phyloP scores from a whole-genome alignment of 2,113 vertebrate species.

The Hydropotes inermis region DNA sequence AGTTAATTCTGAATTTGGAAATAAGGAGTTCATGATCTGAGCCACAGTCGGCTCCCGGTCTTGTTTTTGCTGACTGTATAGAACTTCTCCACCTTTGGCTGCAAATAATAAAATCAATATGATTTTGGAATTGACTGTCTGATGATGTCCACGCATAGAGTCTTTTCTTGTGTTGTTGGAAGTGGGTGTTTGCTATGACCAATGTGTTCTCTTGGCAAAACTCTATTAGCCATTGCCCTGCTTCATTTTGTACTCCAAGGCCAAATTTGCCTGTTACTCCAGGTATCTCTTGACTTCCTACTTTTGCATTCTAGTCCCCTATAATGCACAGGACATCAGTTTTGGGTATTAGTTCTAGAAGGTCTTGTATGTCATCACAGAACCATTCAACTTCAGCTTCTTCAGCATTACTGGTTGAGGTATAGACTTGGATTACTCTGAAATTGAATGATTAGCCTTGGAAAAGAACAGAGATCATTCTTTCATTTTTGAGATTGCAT shows the following conservation, averaged over 20 bases:
- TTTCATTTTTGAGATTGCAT: not conserved
- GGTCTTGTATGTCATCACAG: not conserved
- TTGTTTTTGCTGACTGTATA: not conserved
- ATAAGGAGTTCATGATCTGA: not conserved
- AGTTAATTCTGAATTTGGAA: not conserved
- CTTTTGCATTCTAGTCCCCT: not conserved
- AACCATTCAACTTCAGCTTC: not conserved
- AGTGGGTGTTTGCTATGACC: not conserved
- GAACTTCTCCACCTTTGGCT: not conserved
- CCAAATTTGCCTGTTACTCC: not conserved
- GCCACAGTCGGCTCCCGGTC: not conserved
- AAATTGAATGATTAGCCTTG: not conserved
- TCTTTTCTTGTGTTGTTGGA: not conserved
- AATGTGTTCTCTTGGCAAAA: not conserved
- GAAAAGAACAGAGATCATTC: not conserved
- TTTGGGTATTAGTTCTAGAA: not conserved
- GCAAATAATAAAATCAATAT: not conserved
- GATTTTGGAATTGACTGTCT: not conserved
- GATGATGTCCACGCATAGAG: not conserved
- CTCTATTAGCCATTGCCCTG: not conserved
- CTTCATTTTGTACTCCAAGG: not conserved
- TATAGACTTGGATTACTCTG: not conserved
- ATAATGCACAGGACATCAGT: not conserved
- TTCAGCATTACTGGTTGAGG: not conserved
- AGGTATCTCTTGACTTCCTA: not conserved